Base-by-base conservation (phyloP, 2,888 invertebrate genomes). In the Drosophila rellima region DNA sequence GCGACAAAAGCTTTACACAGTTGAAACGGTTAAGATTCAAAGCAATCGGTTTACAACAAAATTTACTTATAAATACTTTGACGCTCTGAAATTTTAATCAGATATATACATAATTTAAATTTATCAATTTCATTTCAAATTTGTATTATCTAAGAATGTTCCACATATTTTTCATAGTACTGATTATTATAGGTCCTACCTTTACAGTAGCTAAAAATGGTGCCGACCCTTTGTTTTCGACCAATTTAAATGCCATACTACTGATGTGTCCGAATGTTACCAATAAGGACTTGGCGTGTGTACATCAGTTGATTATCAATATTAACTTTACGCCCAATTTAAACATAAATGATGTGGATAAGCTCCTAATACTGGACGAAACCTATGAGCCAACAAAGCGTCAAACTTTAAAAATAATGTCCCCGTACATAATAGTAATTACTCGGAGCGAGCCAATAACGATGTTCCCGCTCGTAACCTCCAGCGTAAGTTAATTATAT, bases 381-480 rank as follows among this genome's bases (percentile, higher is more conserved):
- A 72, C 64, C 0, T 81, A 75, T 48, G 82, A 84, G 1, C 76
- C 82, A 4, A 66, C 33, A 6, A 78, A 42, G 39, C 66, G 66
- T 18, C 3, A 35, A 6, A 55, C 15, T 13, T 26, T 50, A 1
- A 75, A 75, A 54, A 52, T 84, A 35, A 47, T 83, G 61, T 75
- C 85, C 0, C 80, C 80, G 0, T 81, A 81, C 18, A 42, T 81
- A 17, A 73, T 81, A 39, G 51, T 70, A 18, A 18, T 81, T n/a
- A 61, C 56, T 8, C 52, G 69, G 0, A 64, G 54, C n/a, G 52
- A 76, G 18, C 79, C 85, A 2, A 65, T 63, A 6, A 56, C 68
- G 1, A 70, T 71, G 70, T 72, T 78, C 20, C 69, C 80, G 13
- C 63, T 74, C 1, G 57, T 56, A 15, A 39, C 31, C 13, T 18